Evolutionary conservation across 2,113 vertebrate genomes (phyloP), one percentile per base, ranked within the genome.

Genomic region (Ptyas mucosa): DNA sequence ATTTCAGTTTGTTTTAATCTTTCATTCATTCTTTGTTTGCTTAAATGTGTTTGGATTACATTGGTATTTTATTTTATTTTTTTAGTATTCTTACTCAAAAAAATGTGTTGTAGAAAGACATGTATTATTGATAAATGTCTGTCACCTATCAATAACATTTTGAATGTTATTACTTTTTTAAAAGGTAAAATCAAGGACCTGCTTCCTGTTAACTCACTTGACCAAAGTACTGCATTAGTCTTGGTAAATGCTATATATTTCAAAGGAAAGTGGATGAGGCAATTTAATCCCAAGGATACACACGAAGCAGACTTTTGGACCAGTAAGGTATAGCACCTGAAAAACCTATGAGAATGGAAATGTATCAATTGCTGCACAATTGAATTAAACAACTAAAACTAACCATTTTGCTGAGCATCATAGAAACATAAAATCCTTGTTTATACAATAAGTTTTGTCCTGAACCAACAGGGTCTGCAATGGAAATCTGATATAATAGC

Each of bases 221-320:
- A 92, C 75, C 0, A 39, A 0, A 95, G 97, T 58, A 98, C 98
- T 1, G 97, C 95, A 85, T 93, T 99, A 93, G 98, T 98, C 57
- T 96, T 99, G 51, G 98, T 98, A 93, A 99, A 99, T 55, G 98
- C 98, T 0, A 97, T 99, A 87, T 99, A 99, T 96, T 99, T 99
- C 95, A 99, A 99, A 97, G 99, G 99, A 95, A 98, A 96, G 86
- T 99, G 99, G 99, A 96, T 93, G 95, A 96, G 95, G 14, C 95
- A 95, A 46, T 99, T 99, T 64, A 14, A 98, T 58, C 96, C 95
- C 55, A 93, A 94, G 61, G 81, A 97, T 23, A 98, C 98, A 91
- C 96, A 97, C 90, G 97, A 98, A 96, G 98, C 98, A 96, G 95
- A 97, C 29, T 99, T 99, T 94, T 97, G 96, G 96, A 75, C 97